A percentile compares a stretch with the other conserved stretches of the same genome.
Conservation (phyloP, 2,888 invertebrate genomes). For the Rhamphomyia laevipes region DNA sequence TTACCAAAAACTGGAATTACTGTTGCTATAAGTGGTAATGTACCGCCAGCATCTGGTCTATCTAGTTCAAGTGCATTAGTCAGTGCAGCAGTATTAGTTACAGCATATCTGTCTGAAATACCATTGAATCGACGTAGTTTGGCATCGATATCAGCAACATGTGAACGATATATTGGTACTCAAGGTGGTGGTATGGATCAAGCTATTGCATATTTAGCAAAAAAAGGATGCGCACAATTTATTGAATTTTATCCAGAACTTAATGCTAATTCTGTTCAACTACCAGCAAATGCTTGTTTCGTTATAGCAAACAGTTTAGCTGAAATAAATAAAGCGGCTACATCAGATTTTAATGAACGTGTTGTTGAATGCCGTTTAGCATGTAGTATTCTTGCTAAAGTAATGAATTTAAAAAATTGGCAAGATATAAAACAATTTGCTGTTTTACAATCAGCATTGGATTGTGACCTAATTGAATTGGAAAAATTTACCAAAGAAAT, state of each 20-base stretch:
- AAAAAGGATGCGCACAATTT: slow-evolving; percentile 71
- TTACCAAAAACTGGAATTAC: slow-evolving; percentile 45
- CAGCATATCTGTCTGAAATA: slow-evolving; percentile 26
- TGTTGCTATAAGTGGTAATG: slow-evolving; percentile 68
- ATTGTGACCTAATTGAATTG: slow-evolving; percentile 55
- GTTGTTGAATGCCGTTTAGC: slow-evolving; percentile 91
- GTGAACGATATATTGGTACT: slow-evolving; percentile 92
- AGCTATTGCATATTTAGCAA: slow-evolving; percentile 88
- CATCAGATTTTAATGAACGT: slow-evolving; percentile 79
- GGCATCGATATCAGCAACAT: slow-evolving; percentile 76
- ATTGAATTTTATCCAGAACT: slow-evolving; percentile 86
- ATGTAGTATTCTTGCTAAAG: slow-evolving; percentile 64
- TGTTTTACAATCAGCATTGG: slow-evolving; percentile 58
- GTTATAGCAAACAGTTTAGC: slow-evolving; percentile 87
- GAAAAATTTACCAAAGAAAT: slow-evolving; percentile 49
- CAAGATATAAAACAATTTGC: slow-evolving; percentile 51
- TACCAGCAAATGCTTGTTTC: slow-evolving; percentile 77
- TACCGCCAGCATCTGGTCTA: slow-evolving; percentile 88
- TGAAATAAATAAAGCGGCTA: slow-evolving; percentile 88
- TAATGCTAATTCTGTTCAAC: slow-evolving; percentile 56
- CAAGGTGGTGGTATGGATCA: slow-evolving; percentile 99
- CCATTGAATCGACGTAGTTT: slow-evolving; percentile 43
- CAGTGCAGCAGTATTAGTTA: slow-evolving; percentile 78
- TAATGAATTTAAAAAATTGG: slow-evolving; percentile 49
- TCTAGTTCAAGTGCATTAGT: slow-evolving; percentile 97